These are phyloP conservation scores for Mastacembelus armatus DNA, from an alignment of 2,797 vertebrate genomes.

Conservation along the genomic window DNA sequence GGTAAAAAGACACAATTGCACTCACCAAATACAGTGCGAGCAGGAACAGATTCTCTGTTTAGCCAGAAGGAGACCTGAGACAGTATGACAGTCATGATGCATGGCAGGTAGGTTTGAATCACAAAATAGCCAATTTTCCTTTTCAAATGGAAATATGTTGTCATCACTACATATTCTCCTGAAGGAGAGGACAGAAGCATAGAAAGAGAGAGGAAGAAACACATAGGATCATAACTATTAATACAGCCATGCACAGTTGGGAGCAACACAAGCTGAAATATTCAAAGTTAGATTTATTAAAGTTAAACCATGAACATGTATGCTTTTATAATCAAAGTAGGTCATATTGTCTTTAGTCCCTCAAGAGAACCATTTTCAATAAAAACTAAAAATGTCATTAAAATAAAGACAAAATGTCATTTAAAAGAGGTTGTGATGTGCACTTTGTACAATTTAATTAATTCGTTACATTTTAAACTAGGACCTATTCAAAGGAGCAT, in stretches of 20 bases:
- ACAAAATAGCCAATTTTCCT: conserved; percentile 99
- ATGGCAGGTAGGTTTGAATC: conserved; percentile 98
- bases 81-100: conserved; percentile 99
- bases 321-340: conserved; percentile 19
- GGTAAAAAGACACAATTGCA: conserved; percentile 63
- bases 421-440: not conserved
- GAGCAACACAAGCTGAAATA: conserved; percentile 65
- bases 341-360: conserved; percentile 1
- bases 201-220: conserved; percentile 54
- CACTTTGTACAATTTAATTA: not conserved
- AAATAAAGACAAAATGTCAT: conserved; percentile 1
- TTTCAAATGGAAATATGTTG: conserved; percentile 98
- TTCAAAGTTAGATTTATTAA: conserved; percentile 58
- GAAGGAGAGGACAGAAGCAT: conserved; percentile 67
- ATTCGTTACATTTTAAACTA: no score
- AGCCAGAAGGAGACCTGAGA: conserved; percentile 99
- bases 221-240: conserved; percentile 73
- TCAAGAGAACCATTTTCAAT: conserved; percentile 4
- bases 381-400: conserved; percentile 20
- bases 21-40: conserved; percentile 98
- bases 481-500: not conserved
- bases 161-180: conserved; percentile 99
- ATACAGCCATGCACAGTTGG: conserved; percentile 52
- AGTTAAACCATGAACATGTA: conserved; percentile 43
- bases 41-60: conserved; percentile 97